These are phyloP conservation scores for Latrodectus hesperus DNA, from an alignment of 2,888 invertebrate genomes.

Conservation along the genomic window DNA sequence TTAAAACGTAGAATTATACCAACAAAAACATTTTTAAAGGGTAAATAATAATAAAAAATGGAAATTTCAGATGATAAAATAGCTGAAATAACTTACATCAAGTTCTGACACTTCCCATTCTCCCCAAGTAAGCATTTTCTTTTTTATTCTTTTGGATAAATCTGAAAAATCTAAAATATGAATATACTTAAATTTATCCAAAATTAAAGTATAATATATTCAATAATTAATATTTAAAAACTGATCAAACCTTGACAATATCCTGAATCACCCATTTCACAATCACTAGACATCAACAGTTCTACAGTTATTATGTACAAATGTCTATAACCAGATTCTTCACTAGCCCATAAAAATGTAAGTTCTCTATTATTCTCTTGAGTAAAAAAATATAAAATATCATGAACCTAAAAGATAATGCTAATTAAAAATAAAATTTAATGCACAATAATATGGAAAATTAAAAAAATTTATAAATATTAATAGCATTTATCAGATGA, in stretches of 20 bases:
- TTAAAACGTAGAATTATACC: too few species aligned
- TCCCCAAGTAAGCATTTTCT: slow-evolving; percentile 73
- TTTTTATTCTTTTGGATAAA: slow-evolving; percentile 48
- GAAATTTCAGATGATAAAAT: background rate
- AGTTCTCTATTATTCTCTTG: slow-evolving; percentile 75
- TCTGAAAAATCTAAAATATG: background rate
- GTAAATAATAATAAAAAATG: too few species aligned
- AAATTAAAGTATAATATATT: background rate
- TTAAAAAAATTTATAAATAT: too few species aligned
- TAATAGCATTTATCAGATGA: too few species aligned
- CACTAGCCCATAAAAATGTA: slow-evolving; percentile 92
- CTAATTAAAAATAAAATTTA: background rate
- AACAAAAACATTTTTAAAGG: background rate
- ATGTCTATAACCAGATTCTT: slow-evolving; percentile 92
- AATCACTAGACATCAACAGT: slow-evolving; percentile 49
- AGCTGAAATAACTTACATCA: slow-evolving; percentile 72
- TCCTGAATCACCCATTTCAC: slow-evolving; percentile 12
- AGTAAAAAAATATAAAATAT: slow-evolving; percentile 88
- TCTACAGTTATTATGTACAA: slow-evolving; percentile 79
- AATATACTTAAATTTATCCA: background rate
- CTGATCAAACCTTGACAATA: background rate
- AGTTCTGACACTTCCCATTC: slow-evolving; percentile 76
- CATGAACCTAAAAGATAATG: slow-evolving; percentile 80
- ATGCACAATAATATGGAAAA: too few species aligned
- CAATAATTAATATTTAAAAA: background rate